Conservation (phyloP, 1,140 invertebrate species). For the Platyscapa corneri region DNA sequence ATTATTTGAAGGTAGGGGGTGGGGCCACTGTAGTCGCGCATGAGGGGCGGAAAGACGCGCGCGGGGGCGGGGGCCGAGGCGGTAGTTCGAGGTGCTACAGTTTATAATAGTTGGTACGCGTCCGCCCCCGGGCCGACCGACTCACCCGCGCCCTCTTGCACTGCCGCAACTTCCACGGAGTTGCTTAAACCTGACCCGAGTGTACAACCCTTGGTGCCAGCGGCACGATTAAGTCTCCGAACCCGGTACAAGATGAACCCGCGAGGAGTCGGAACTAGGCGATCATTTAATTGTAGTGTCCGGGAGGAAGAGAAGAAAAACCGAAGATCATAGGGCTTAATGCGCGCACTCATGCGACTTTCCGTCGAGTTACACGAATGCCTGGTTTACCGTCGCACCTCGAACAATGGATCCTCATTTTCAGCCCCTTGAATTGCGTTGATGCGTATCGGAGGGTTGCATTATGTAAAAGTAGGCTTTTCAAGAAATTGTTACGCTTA, state of each 20-base stretch:
- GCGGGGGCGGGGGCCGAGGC: slow-evolving; percentile 61
- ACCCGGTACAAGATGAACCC: not conserved
- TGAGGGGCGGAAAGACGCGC: slow-evolving; percentile 57
- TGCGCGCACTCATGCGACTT: too few species aligned
- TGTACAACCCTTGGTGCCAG: not conserved
- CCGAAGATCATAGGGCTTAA: too few species aligned
- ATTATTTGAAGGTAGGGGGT: slow-evolving; percentile 68
- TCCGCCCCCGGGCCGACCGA: slow-evolving; percentile 69
- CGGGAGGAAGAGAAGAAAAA: too few species aligned
- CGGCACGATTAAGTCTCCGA: slow-evolving; percentile 62
- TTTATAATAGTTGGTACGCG: slow-evolving; percentile 75
- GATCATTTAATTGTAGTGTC: too few species aligned
- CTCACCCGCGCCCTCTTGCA: slow-evolving; percentile 63
- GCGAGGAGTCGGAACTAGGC: not conserved
- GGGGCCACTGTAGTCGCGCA: slow-evolving; percentile 54
- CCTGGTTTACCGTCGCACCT: too few species aligned
- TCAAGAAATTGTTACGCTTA: too few species aligned
- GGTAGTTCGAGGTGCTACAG: slow-evolving; percentile 76
- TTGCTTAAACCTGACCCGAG: slow-evolving; percentile 74
- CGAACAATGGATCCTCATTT: too few species aligned
- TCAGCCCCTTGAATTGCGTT: too few species aligned
- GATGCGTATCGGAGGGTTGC: too few species aligned
- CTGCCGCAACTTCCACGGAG: slow-evolving; percentile 71
- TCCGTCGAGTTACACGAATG: too few species aligned
- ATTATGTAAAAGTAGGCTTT: too few species aligned